Base-by-base conservation (phyloP, 53 echinoderm and acorn worm species). In the Henricia sp. region DNA sequence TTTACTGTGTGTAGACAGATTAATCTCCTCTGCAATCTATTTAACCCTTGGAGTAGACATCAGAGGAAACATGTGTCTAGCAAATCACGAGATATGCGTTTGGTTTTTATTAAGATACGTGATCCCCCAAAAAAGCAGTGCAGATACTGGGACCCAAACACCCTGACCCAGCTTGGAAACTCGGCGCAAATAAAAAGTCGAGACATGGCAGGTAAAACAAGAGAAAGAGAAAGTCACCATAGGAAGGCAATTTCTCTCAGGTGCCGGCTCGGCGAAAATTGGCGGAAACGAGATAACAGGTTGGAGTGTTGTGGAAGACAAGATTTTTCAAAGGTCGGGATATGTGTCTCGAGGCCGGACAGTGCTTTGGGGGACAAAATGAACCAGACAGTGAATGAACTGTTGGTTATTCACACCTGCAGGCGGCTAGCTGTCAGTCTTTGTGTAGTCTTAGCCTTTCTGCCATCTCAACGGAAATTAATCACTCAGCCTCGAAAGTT, bases 231-330 rank as follows among this genome's bases (percentile, higher is more conserved):
- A 24, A 1, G 36, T 19, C 30, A 26, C 33, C 29, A 64, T 17
- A 35, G 14, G 20, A 41, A 41, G 25, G 5, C 30, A 41, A 58
- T 77, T 77, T 58, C 44, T 77, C 77, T 77, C 77, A 77, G 77
- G 77, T 77, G 77, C 57, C 30, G 58, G 48, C 46, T 10, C 12
- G 63, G 63, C 35, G 80, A 63, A 80, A 80, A 80, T 80, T 80
- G 80, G 63, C 62, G 80, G 80, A 80, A 80, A 80, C 32, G 80
- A 80, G 80, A 80, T 62, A 80, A 80, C 63, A 57, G 80, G 62
- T 57, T 80, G 37, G 46, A 43, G 63, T 44, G 34, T 53, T 19
- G 46, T 35, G 72, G 13, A 26, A 57, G 43, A 80, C 43, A 32
- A 10, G 65, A 80, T 63, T 63, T 80, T 50, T 63, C 62, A 52